These are phyloP conservation scores for Oreochromis niloticus DNA, from an alignment of 2,113 vertebrate genomes.

Conservation along the genomic window DNA sequence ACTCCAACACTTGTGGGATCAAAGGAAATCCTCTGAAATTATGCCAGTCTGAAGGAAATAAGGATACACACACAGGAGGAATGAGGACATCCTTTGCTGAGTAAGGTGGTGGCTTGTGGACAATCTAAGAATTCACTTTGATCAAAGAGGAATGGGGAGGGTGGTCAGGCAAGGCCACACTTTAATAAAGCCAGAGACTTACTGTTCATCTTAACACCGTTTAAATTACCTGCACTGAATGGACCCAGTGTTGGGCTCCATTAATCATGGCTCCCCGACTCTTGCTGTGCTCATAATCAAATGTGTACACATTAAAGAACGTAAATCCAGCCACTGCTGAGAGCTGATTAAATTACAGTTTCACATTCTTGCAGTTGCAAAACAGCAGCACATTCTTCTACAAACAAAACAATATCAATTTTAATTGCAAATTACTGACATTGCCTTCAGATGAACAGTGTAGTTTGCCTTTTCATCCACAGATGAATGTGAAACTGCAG, in stretches of 20 bases:
- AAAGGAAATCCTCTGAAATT: neutral
- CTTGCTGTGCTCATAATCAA: conserved; percentile 38
- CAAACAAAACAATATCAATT: neutral
- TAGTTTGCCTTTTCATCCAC: neutral
- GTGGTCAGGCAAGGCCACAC: neutral
- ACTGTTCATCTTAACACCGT: conserved; percentile 25
- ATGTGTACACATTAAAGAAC: conserved; percentile 18
- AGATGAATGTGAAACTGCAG: neutral
- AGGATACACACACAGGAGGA: neutral
- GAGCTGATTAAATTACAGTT: conserved; percentile 8
- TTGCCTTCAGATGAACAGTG: neutral
- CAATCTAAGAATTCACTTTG: conserved; percentile 15
- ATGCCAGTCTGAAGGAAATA: neutral
- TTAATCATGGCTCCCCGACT: neutral
- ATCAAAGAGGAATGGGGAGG: conserved; percentile 16
- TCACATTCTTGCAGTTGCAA: neutral
- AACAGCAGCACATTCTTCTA: neutral
- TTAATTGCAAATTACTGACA: neutral
- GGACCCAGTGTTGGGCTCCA: conserved; percentile 8
- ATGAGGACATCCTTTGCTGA: conserved; percentile 21
- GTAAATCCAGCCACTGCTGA: conserved; percentile 15
- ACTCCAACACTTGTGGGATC: neutral
- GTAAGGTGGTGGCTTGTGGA: neutral
- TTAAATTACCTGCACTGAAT: conserved; percentile 39
- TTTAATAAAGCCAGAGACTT: conserved; percentile 34